Evolutionary conservation across 2,113 vertebrate genomes (phyloP).

Genomic region (Cyprinodon variegatus): DNA sequence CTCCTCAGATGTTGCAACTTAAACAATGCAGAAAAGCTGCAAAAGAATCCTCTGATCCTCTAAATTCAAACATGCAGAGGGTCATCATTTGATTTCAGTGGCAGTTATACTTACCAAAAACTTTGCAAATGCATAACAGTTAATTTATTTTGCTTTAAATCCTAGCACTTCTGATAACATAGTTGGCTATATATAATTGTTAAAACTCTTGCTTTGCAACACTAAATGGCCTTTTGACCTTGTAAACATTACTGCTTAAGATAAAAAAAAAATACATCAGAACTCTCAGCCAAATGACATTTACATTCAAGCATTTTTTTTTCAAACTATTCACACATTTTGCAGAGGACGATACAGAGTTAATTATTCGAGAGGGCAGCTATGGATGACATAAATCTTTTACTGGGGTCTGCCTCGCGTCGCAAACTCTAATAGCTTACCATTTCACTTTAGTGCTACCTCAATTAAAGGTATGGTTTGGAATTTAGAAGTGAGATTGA

Average conservation of each 20-base stretch:
- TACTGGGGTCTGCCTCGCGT: conserved; percentile 65
- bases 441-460: conserved; percentile 72
- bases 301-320: conserved; percentile 68
- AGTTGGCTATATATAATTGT: conserved; percentile 42
- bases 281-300: conserved; percentile 71
- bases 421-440: conserved; percentile 71
- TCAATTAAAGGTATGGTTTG: not conserved
- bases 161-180: conserved; percentile 57
- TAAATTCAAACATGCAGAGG: not conserved
- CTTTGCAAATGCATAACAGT: conserved; percentile 16
- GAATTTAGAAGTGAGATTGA: not conserved
- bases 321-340: conserved; percentile 65
- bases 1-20: not conserved
- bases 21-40: conserved; percentile 5
- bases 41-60: conserved; percentile 22
- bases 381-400: conserved; percentile 74
- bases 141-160: conserved; percentile 44
- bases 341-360: conserved; percentile 74
- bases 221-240: conserved; percentile 52
- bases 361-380: conserved; percentile 75
- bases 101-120: conserved; percentile 55
- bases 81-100: not conserved
- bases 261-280: conserved; percentile 71
- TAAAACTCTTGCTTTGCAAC: conserved; percentile 32
- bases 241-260: conserved; percentile 56